phyloP scores from a whole-genome alignment of 2,888 invertebrate genomes.

The Saturnia japonica region DNA sequence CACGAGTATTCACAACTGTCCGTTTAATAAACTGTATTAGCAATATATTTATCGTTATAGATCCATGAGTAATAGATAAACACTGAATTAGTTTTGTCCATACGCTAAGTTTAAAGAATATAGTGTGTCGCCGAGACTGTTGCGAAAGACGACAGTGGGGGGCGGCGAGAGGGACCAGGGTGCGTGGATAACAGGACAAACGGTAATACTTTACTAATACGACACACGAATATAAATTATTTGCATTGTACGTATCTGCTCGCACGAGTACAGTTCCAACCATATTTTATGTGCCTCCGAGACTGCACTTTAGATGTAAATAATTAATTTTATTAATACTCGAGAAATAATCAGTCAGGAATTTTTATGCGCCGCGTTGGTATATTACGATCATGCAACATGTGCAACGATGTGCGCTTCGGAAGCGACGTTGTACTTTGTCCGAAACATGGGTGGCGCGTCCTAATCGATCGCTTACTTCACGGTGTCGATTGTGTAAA shows the following conservation, averaged over 20 bases:
- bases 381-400: constrained; percentile 13
- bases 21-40: constrained; percentile 34
- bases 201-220: constrained; percentile 28
- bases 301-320: constrained; percentile 30
- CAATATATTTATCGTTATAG: constrained; percentile 1
- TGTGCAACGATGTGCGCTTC: constrained; percentile 19
- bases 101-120: constrained; percentile 36
- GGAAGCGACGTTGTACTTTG: background rate
- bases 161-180: constrained; percentile 28
- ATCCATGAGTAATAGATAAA: constrained; percentile 14
- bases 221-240: constrained; percentile 59
- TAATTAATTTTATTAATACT: constrained; percentile 24
- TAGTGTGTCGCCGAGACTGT: constrained; percentile 60
- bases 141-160: constrained; percentile 30
- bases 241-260: constrained; percentile 48
- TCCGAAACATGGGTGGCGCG: background rate
- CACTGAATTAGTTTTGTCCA: constrained; percentile 22
- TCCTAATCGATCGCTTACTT: background rate
- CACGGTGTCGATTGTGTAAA: background rate
- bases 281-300: constrained; percentile 15
- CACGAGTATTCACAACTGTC: constrained; percentile 40
- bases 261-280: constrained; percentile 30
- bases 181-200: constrained; percentile 31
- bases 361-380: constrained; percentile 8
- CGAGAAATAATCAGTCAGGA: constrained; percentile 28